phyloP scores from a whole-genome alignment of 2,797 vertebrate genomes.

The Hirundo rustica region DNA sequence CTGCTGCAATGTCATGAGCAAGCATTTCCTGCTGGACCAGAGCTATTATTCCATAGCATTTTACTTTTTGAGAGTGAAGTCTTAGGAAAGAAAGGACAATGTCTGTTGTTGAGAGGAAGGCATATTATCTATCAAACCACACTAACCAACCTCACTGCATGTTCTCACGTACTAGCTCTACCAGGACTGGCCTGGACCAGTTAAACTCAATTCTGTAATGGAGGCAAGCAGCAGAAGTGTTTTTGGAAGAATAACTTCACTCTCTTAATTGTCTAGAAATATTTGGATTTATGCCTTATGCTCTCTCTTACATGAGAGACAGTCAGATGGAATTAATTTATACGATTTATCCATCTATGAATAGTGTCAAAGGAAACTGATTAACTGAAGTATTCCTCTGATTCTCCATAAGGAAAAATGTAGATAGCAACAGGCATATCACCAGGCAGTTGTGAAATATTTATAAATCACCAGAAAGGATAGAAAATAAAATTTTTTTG shows the following conservation, averaged over 20 bases:
- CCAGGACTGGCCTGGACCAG: not conserved
- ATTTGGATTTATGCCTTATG: not conserved
- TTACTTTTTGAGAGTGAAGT: not conserved
- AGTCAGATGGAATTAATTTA: constrained; percentile 3
- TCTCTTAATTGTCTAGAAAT: not conserved
- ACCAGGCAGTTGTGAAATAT: not conserved
- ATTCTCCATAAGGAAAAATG: not conserved
- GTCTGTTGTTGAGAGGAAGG: not conserved
- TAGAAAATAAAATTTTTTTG: not conserved
- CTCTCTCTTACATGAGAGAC: not conserved
- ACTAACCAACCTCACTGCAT: not conserved
- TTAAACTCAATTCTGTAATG: not conserved
- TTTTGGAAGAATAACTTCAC: not conserved
- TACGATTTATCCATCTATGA: not conserved
- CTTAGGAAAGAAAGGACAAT: not conserved
- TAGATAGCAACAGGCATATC: not conserved
- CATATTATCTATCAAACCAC: not conserved
- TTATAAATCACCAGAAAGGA: not conserved
- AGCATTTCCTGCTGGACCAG: not conserved
- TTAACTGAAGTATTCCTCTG: not conserved
- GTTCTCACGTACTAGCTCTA: not conserved
- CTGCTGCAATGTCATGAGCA: not conserved
- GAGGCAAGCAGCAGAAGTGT: not conserved
- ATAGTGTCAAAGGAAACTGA: constrained; percentile 10
- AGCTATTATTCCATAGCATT: not conserved